Evolutionary conservation across 2,113 vertebrate genomes (phyloP).

Genomic region (Microcebus lehilahytsara): DNA sequence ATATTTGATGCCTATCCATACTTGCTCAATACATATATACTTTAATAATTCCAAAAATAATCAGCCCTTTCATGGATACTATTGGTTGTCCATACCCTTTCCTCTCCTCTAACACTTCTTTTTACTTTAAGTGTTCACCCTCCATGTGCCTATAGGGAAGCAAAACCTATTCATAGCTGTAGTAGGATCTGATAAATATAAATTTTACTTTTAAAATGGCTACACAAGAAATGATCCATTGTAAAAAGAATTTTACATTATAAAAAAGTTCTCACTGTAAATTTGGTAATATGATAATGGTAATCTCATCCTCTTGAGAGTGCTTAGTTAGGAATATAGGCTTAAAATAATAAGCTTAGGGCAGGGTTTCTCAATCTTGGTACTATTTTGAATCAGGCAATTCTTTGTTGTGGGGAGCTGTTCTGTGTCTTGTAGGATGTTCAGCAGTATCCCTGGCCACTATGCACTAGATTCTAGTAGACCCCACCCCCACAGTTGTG

Average conservation of each 20-base stretch:
- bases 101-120: slow-evolving; percentile 11
- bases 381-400: neutral
- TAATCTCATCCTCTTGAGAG: neutral
- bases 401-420: neutral
- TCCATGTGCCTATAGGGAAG: neutral
- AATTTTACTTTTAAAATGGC: neutral
- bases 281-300: neutral
- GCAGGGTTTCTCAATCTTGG: neutral
- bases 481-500: neutral
- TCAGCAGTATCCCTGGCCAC: neutral
- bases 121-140: neutral
- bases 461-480: neutral
- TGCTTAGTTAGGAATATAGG: slow-evolving; percentile 9
- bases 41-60: slow-evolving; percentile 16
- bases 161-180: neutral
- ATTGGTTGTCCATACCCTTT: neutral
- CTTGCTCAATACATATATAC: neutral
- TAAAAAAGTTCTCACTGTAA: slow-evolving; percentile 15
- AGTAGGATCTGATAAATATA: slow-evolving; percentile 19
- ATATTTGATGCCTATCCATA: neutral
- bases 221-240: neutral
- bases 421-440: neutral
- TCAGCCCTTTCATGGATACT: neutral
- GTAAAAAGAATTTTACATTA: neutral
- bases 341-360: slow-evolving; percentile 12